Evolutionary conservation across 2,797 vertebrate species (phyloP), one percentile per base, ranked within the genome.

Genomic region (Limosa lapponica): DNA sequence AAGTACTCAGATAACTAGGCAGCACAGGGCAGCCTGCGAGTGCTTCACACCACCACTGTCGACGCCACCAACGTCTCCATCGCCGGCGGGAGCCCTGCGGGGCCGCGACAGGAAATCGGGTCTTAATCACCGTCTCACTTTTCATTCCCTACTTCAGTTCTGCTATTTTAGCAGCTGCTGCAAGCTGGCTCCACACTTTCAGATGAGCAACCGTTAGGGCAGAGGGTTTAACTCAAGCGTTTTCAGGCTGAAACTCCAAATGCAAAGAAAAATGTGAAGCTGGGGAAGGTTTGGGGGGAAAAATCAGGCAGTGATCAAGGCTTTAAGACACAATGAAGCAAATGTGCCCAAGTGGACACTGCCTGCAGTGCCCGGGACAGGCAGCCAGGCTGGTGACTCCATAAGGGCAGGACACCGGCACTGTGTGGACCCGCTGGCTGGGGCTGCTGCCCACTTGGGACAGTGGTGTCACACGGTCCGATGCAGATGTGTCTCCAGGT

Each of bases 101-200:
- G 89, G 80, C 64, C 5, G 2, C 2, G 0, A 86, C 91, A 96
- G 96, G 95, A 97, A 96, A 95, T 44, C 30, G 0, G 91, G 94
- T 95, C 90, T 97, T 96, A 97, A 97, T 96, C 96, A 96, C 82
- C 4, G 36, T 94, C 95, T 96, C 95, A 90, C 90, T 96, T 95
- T 96, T 95, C 93, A 95, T 77, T 94, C 82, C 57, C 27, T 71
- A 95, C 94, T 91, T 96, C 80, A 91, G 91, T 94, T 96, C 81
- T 91, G 93, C 46, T 96, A 84, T 77, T 94, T 88, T 87, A 95
- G 93, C 93, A 95, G 95, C 90, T 93, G 94, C 94, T 85, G 51
- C 0, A 7, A 89, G 89, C 75, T 84, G 91, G 91, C 91, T 95
- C 93, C 16, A 8, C 73, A 6, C 59, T 93, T 87, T 90, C 94